Evolutionary conservation across 1,140 invertebrate genomes (phyloP).

Genomic region (Archivesica marissinica): DNA sequence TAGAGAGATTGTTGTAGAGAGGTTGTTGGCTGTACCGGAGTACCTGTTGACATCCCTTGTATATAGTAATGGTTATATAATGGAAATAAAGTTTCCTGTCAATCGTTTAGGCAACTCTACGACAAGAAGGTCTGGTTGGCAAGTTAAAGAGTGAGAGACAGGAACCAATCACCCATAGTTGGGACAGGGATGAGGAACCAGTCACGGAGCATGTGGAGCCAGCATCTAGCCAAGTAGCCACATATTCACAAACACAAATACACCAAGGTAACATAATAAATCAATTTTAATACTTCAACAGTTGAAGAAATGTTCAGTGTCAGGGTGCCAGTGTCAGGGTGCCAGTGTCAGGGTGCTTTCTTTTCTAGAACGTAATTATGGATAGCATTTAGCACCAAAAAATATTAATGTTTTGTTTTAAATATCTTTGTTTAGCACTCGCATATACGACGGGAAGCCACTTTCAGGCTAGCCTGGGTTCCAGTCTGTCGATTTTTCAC

Average conservation of each 20-base stretch:
- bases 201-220: slow-evolving; percentile 26
- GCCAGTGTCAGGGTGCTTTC: background rate
- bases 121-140: slow-evolving; percentile 77
- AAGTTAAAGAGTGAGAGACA: slow-evolving; percentile 69
- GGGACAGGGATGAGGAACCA: slow-evolving; percentile 40
- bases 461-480: too few species aligned
- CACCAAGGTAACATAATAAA: background rate
- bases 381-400: background rate
- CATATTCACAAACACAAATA: slow-evolving; percentile 5
- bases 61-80: background rate
- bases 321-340: background rate
- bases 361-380: background rate
- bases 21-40: background rate
- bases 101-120: slow-evolving; percentile 76
- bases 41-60: background rate
- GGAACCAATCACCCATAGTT: slow-evolving; percentile 63
- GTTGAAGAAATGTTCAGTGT: too few species aligned
- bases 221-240: slow-evolving; percentile 1
- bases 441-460: background rate
- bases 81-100: background rate
- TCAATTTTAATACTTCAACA: background rate
- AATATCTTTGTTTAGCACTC: background rate
- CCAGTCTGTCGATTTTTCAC: too few species aligned
- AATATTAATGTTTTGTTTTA: background rate
- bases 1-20: too few species aligned